These are phyloP conservation scores for Tenrec ecaudatus DNA, from an alignment of 2,113 vertebrate species.

Conservation along the genomic window DNA sequence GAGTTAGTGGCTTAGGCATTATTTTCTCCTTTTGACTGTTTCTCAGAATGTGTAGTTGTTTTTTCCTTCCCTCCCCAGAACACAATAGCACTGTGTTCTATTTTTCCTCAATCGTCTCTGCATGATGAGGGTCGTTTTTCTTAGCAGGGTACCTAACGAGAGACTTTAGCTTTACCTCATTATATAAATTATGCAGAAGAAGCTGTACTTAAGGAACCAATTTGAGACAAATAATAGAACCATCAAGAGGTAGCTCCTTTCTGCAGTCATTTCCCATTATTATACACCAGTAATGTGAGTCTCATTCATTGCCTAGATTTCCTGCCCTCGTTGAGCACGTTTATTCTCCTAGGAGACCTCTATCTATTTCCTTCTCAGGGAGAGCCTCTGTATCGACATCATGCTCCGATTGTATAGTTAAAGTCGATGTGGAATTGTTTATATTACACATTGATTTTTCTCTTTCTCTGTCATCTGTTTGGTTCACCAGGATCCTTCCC, in stretches of 20 bases:
- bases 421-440: slow-evolving; percentile 82
- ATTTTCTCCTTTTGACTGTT: not conserved
- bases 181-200: slow-evolving; percentile 60
- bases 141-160: slow-evolving; percentile 39
- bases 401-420: slow-evolving; percentile 74
- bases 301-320: slow-evolving; percentile 76
- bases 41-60: not conserved
- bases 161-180: slow-evolving; percentile 16
- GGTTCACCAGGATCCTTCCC: slow-evolving; percentile 94
- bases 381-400: slow-evolving; percentile 79
- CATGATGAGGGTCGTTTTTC: slow-evolving; percentile 39
- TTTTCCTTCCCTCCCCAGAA: not conserved
- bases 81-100: not conserved
- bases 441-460: slow-evolving; percentile 85
- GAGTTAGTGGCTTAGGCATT: not conserved
- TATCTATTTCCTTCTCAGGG: slow-evolving; percentile 75
- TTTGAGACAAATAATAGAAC: slow-evolving; percentile 73
- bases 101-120: slow-evolving; percentile 31
- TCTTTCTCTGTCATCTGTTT: slow-evolving; percentile 80
- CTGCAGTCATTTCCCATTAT: slow-evolving; percentile 68
- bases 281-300: slow-evolving; percentile 75
- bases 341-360: slow-evolving; percentile 81
- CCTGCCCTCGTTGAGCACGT: slow-evolving; percentile 77
- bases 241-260: slow-evolving; percentile 61
- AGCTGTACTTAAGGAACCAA: slow-evolving; percentile 63